Base-by-base conservation (phyloP, 2,113 vertebrate species). In the Beaufortia kweichowensis region DNA sequence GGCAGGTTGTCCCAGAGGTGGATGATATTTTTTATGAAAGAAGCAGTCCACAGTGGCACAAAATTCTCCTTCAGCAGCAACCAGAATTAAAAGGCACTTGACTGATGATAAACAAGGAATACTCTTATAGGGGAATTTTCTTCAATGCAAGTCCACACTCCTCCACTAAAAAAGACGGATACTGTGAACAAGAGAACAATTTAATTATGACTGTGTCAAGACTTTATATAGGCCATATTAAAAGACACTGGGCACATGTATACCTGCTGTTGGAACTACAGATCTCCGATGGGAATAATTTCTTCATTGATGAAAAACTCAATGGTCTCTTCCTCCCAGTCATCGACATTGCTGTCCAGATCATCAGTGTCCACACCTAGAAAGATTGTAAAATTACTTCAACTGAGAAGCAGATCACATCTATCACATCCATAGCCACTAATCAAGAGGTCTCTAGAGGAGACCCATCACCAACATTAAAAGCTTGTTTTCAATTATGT, bases 251-350 rank as follows among this genome's bases (percentile, higher is more conserved):
- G 17, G 60, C 6, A 3, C 3, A 43, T 23, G 61, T n/a, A 26
- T 71, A 92, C 91, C 91, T 91, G 90, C 84, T 90, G 84, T 82
- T 75, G 76, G 81, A 88, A 93, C 92, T 95, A 98, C 91, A 95
- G 93, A 89, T 91, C 95, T 86, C 93, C 94, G 60, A 98, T 89
- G 71, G 94, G 94, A 92, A 98, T 94, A 88, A 96, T 95, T 94
- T 99, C 97, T 93, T 99, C 97, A 82, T 94, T 98, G 94, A 98
- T 96, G 90, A 99, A 98, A 91, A 99, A 99, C 86, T 99, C 97
- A 79, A 99, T 96, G 79, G 96, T 99, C 88, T 99, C 97, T 84
- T 99, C 97, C 86, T 98, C 97, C 97, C 96, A 99, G 90, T 99
- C 97, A 0, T 99, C 97, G 0, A 98, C 94, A 4, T 99, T 99